These are phyloP conservation scores for Apodemia mormo DNA, from an alignment of 2,888 invertebrate genomes.

Conservation along the genomic window DNA sequence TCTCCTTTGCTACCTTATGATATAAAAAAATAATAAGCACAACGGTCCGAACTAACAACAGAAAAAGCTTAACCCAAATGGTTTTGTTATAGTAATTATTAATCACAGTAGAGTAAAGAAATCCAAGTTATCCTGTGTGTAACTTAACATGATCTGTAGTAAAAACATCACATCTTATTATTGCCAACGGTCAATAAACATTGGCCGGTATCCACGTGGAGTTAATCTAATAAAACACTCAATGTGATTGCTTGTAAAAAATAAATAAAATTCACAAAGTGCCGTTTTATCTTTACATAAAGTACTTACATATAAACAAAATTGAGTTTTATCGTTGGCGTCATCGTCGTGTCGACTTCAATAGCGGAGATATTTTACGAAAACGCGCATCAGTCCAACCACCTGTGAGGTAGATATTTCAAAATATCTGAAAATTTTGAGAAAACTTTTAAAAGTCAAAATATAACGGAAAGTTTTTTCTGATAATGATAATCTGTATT, in stretches of 20 bases:
- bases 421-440: not conserved
- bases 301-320: slow-evolving; percentile 6
- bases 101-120: too few species aligned
- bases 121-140: not conserved
- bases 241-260: slow-evolving; percentile 11
- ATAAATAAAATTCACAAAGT: slow-evolving; percentile 12
- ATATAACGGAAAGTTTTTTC: too few species aligned
- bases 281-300: not conserved
- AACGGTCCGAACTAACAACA: too few species aligned
- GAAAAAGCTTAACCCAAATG: too few species aligned
- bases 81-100: too few species aligned
- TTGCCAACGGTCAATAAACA: slow-evolving; percentile 1
- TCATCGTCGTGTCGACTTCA: not conserved
- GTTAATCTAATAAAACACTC: not conserved
- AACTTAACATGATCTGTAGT: not conserved
- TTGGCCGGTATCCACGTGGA: not conserved
- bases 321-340: slow-evolving; percentile 2
- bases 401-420: not conserved
- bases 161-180: not conserved
- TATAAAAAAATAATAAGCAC: too few species aligned
- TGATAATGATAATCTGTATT: too few species aligned
- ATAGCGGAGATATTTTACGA: not conserved
- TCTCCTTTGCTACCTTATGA: too few species aligned
- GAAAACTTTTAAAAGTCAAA: too few species aligned
- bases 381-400: not conserved